Evolutionary conservation across 2,113 vertebrate species (phyloP).

Genomic region (Cricetomys ansorgei): DNA sequence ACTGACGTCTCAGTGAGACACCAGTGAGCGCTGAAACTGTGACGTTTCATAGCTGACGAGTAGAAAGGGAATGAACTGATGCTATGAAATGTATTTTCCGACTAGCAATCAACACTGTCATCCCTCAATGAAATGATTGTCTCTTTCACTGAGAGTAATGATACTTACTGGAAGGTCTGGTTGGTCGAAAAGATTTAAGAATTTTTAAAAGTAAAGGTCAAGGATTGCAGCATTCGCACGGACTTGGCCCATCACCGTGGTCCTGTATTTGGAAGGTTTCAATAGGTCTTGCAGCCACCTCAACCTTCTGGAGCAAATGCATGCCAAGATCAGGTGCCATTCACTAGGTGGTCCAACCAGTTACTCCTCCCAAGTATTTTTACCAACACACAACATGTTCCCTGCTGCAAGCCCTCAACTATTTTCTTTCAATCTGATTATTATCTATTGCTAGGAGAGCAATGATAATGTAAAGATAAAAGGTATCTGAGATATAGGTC

Average conservation of each 20-base stretch:
- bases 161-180: constrained; percentile 27
- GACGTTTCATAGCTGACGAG: not conserved
- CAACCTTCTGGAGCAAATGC: not conserved
- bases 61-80: not conserved
- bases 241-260: not conserved
- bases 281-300: not conserved
- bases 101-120: not conserved
- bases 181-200: not conserved
- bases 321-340: not conserved
- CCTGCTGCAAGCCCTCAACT: not conserved
- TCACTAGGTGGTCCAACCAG: not conserved
- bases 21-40: not conserved
- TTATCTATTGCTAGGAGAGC: not conserved
- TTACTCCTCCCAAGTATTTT: not conserved
- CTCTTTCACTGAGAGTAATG: not conserved
- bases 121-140: not conserved
- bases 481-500: not conserved
- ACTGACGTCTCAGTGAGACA: not conserved
- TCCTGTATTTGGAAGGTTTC: not conserved
- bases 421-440: not conserved
- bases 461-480: not conserved
- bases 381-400: not conserved
- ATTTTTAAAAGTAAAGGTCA: constrained; percentile 37
- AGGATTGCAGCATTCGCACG: not conserved
- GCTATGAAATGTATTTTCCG: not conserved